Percentiles rank a stretch among this genome's conserved stretches.
These are phyloP conservation scores for Dicyrtomina minuta DNA, from an alignment of 2,888 invertebrate species.

Conservation along the genomic window DNA sequence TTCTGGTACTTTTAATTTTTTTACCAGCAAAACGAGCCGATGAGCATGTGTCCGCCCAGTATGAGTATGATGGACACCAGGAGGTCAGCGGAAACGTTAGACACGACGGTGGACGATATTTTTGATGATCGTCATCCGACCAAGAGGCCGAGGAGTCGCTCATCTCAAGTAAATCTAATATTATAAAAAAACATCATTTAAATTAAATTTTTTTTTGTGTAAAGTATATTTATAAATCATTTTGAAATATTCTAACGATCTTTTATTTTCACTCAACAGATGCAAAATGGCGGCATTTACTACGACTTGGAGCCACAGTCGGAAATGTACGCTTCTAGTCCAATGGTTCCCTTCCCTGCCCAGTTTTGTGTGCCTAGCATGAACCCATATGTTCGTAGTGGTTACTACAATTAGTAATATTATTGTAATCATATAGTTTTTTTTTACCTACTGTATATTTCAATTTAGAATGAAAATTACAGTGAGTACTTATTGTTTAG, in stretches of 20 bases:
- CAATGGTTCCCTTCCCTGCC: constrained; percentile 38
- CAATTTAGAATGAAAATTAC: not conserved
- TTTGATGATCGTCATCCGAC: constrained; percentile 50
- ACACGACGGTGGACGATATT: constrained; percentile 50
- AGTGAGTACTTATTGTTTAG: not conserved
- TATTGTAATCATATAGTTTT: not conserved
- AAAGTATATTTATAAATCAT: too few species aligned
- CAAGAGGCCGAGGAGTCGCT: constrained; percentile 51
- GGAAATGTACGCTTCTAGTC: constrained; percentile 52
- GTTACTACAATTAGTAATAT: constrained; percentile 38
- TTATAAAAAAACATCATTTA: too few species aligned
- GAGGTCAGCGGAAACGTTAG: constrained; percentile 49
- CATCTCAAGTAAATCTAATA: constrained; percentile 47
- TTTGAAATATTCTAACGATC: not conserved
- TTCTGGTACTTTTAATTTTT: constrained; percentile 8
- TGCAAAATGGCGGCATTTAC: constrained; percentile 79
- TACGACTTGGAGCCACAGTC: constrained; percentile 69
- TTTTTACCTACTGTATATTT: not conserved
- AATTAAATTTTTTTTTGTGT: too few species aligned
- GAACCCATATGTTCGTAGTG: constrained; percentile 33
- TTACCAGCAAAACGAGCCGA: constrained; percentile 50
- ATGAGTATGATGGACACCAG: constrained; percentile 45
- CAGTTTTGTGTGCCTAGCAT: constrained; percentile 51
- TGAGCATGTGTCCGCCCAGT: constrained; percentile 48
- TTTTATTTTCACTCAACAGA: constrained; percentile 61